Conservation (phyloP, 2,797 vertebrate genomes). For the Amazonetta brasiliensis region DNA sequence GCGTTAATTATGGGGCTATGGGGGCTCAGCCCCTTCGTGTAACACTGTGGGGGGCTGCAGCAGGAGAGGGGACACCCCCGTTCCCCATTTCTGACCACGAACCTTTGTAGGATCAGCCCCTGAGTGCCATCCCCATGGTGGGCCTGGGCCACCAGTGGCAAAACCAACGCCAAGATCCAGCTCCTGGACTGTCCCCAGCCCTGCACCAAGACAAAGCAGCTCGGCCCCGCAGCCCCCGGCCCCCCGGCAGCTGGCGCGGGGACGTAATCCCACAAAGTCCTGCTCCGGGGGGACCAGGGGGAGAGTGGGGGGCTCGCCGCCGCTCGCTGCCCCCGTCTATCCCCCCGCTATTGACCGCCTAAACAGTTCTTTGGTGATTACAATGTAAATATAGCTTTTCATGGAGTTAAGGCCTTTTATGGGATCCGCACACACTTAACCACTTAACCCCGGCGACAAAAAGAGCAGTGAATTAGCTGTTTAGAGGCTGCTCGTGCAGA, state of each 20-base stretch:
- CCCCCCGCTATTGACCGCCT: slow-evolving; percentile 64
- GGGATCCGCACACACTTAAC: slow-evolving; percentile 76
- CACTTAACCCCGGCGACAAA: slow-evolving; percentile 80
- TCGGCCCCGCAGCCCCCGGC: not conserved
- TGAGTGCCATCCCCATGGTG: not conserved
- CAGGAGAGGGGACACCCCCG: not conserved
- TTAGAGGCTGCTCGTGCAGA: slow-evolving; percentile 77
- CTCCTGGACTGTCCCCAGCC: not conserved
- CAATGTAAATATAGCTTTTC: slow-evolving; percentile 82
- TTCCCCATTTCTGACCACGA: rapidly evolving
- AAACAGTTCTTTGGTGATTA: slow-evolving; percentile 78
- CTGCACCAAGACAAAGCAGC: not conserved
- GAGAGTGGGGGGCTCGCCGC: slow-evolving; percentile 2
- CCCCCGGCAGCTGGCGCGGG: slow-evolving; percentile 70
- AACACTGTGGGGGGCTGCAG: not conserved
- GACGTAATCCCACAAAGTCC: slow-evolving; percentile 71
- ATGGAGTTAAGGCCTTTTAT: slow-evolving; percentile 77
- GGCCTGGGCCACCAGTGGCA: not conserved
- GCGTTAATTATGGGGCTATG: not conserved
- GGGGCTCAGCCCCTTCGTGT: rapidly evolving
- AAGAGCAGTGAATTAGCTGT: slow-evolving; percentile 78
- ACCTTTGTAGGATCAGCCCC: rapidly evolving
- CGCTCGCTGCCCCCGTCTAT: slow-evolving; percentile 10
- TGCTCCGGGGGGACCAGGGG: slow-evolving; percentile 25
- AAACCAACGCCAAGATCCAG: not conserved